Evolutionary conservation across 2,113 vertebrate species (phyloP).

Genomic region (Cyanistes caeruleus): DNA sequence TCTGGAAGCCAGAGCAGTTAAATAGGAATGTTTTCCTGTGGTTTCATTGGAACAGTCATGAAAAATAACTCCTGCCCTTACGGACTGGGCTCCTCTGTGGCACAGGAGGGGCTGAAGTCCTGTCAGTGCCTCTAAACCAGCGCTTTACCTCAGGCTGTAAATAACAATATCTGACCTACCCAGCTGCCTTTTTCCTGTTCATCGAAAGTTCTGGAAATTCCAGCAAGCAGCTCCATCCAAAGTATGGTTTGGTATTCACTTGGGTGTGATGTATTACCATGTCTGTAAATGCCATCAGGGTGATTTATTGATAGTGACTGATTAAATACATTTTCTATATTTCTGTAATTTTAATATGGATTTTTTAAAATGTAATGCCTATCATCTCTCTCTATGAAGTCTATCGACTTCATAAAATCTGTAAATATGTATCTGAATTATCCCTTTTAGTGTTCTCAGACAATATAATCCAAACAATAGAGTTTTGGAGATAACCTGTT

Average conservation of each 20-base stretch:
- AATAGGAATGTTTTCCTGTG: neutral
- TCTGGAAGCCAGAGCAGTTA: too few species aligned
- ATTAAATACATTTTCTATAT: neutral
- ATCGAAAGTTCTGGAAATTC: neutral
- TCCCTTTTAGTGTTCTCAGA: neutral
- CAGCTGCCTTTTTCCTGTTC: neutral
- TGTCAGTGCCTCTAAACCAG: neutral
- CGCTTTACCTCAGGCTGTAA: neutral
- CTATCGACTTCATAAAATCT: neutral
- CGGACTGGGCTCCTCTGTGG: neutral
- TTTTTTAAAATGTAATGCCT: neutral
- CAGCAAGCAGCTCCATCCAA: neutral
- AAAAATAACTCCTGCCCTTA: neutral
- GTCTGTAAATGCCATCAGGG: neutral
- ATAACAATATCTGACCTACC: neutral
- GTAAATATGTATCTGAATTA: neutral
- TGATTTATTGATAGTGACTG: neutral
- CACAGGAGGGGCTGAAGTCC: neutral
- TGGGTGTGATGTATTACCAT: neutral
- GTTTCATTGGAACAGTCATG: neutral
- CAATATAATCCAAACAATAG: neutral
- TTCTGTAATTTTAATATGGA: neutral
- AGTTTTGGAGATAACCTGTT: neutral
- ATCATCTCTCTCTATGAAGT: neutral
- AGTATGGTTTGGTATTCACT: neutral